Base-by-base conservation (phyloP, 2,888 invertebrate species). In the Euplagia quadripunctaria region DNA sequence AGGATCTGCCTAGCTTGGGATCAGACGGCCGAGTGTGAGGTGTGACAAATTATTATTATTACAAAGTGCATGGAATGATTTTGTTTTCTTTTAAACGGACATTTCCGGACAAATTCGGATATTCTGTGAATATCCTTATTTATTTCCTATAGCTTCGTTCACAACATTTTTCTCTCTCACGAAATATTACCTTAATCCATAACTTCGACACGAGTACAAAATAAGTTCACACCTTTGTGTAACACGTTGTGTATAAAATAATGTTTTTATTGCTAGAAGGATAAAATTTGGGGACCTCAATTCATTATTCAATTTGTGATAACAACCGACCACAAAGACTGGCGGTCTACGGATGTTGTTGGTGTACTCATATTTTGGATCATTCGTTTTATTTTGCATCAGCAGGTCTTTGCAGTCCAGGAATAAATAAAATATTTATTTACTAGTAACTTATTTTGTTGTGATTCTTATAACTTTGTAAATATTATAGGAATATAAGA, bases 371-470 rank as follows among this genome's bases (percentile, higher is more conserved):
- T 43, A 43, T n/a, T 52, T 64, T 51, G 63, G 70, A 76, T 68
- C 72, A 63, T 68, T 67, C 71, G 68, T 67, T 79, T 76, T 73
- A 73, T 74, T 63, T 74, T 74, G 68, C 75, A 75, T 78, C 41
- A 77, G 63, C 61, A 72, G 71, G 70, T 31, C 31, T 31, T 74
- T 64, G 80, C 80, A 75, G 79, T 78, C 79, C 68, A 72, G 75
- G 79, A 76, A 82, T 77, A 78, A 82, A 82, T 85, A 81, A 83
- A 55, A 86, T 87, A 87, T 85, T 87, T 91, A 92, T 93, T 93
- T 92, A 90, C 92, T 89, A 85, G 86, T 93, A 93, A 92, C 90
- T 94, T 93, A 92, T 90, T 94, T 93, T 90, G 93, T 95, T 94
- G 92, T 94, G 90, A 93, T 92, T 88, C 89, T 86, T 90, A 87